These are phyloP conservation scores for Pristis pectinata DNA, from an alignment of 2,797 vertebrate species.

Conservation along the genomic window DNA sequence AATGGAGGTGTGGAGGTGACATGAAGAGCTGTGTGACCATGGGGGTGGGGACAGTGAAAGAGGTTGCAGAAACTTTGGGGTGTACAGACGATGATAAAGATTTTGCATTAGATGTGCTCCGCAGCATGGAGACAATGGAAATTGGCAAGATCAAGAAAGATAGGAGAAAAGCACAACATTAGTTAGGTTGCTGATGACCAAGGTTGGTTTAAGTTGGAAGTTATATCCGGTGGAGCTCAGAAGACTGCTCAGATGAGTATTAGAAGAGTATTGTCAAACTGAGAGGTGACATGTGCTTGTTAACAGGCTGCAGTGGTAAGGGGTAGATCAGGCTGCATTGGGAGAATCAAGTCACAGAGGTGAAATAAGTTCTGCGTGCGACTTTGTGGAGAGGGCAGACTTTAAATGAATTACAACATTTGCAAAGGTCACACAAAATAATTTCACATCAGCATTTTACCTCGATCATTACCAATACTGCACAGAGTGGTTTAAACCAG, in stretches of 20 bases:
- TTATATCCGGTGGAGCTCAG: not conserved
- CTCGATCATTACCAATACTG: not conserved
- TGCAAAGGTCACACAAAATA: not conserved
- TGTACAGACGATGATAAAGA: not conserved
- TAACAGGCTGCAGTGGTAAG: not conserved
- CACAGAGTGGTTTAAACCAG: not conserved
- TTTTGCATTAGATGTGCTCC: not conserved
- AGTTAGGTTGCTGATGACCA: not conserved
- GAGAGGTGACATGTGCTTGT: not conserved
- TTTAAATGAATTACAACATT: not conserved
- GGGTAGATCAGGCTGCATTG: not conserved
- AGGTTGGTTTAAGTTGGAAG: not conserved
- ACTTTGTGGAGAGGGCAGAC: too few relatives aligned
- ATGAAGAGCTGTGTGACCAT: too few relatives aligned
- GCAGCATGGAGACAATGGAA: not conserved
- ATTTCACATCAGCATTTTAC: not conserved
- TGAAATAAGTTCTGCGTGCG: too few relatives aligned
- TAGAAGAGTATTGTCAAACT: not conserved
- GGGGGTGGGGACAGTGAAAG: not conserved
- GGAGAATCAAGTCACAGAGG: not conserved
- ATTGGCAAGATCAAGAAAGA: not conserved
- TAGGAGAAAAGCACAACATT: not conserved
- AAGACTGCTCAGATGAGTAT: not conserved
- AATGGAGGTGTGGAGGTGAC: not conserved
- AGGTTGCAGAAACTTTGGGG: not conserved